Evolutionary conservation across 2,797 vertebrate species (phyloP).

Genomic region (Dendrocincla fuliginosa): DNA sequence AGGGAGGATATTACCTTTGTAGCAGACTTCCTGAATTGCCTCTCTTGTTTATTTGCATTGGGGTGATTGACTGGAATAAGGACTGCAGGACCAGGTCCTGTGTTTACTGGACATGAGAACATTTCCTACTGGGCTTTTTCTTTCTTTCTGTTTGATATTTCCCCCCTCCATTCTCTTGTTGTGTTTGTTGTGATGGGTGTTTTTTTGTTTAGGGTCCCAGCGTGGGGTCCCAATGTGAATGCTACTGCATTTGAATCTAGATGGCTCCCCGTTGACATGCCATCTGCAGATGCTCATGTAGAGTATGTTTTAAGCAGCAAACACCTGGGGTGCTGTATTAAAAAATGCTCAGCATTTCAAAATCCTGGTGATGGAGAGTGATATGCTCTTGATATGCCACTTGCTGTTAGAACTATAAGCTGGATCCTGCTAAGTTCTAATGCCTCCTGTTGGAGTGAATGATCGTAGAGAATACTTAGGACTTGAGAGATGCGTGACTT

Average conservation of each 20-base stretch:
- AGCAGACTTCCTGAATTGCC: neutral
- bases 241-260: conserved; percentile 33
- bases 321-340: conserved; percentile 65
- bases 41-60: neutral
- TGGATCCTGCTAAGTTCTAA: conserved; percentile 48
- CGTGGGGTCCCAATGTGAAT: neutral
- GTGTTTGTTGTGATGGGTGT: neutral
- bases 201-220: neutral
- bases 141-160: neutral
- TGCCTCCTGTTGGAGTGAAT: conserved; percentile 39
- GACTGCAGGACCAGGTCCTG: neutral
- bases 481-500: neutral
- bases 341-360: conserved; percentile 64
- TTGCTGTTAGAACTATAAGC: conserved; percentile 52
- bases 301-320: conserved; percentile 60
- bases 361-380: conserved; percentile 55
- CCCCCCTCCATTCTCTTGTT: neutral
- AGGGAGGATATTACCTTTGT: neutral
- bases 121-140: neutral
- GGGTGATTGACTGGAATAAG: neutral
- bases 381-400: conserved; percentile 50
- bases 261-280: conserved; percentile 39
- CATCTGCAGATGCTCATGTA: conserved; percentile 63
- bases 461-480: conserved; percentile 1
- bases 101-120: neutral